phyloP scores from a whole-genome alignment of 2,888 invertebrate species.

The Epirrhoe alternata region DNA sequence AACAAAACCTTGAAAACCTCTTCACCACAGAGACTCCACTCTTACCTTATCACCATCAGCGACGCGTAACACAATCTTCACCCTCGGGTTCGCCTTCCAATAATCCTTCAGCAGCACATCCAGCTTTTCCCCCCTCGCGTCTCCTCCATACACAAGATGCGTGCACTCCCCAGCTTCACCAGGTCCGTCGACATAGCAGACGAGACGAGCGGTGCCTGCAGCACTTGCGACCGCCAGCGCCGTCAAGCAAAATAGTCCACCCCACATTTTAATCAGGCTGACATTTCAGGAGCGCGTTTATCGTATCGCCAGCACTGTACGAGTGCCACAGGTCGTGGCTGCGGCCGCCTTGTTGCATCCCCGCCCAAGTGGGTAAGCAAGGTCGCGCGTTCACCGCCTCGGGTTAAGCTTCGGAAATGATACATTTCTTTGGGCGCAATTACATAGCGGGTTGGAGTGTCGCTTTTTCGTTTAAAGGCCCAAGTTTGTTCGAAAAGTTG shows the following conservation, averaged over 20 bases:
- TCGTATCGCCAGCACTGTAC: conserved; percentile 71
- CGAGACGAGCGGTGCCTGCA: conserved; percentile 77
- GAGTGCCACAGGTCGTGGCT: conserved; percentile 64
- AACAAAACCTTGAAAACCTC: not conserved
- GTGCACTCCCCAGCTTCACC: conserved; percentile 73
- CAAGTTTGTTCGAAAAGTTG: too few species aligned
- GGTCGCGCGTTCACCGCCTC: conserved; percentile 73
- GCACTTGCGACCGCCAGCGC: conserved; percentile 67
- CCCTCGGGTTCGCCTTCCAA: conserved; percentile 75
- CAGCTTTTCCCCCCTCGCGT: conserved; percentile 74
- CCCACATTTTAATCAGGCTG: conserved; percentile 61
- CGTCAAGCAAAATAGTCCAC: conserved; percentile 67
- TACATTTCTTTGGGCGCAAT: conserved; percentile 31
- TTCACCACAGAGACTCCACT: not conserved
- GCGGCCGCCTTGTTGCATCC: conserved; percentile 72
- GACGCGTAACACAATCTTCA: conserved; percentile 84
- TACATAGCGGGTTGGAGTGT: conserved; percentile 2
- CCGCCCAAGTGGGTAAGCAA: conserved; percentile 70
- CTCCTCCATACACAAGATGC: conserved; percentile 79
- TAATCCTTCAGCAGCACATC: conserved; percentile 76
- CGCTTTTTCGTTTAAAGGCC: not conserved
- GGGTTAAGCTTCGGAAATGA: conserved; percentile 47
- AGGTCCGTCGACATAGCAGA: conserved; percentile 76
- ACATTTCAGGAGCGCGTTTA: conserved; percentile 61
- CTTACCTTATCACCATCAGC: conserved; percentile 86